These are phyloP conservation scores for Drosophila rellima DNA, from an alignment of 2,888 invertebrate species.

Conservation along the genomic window DNA sequence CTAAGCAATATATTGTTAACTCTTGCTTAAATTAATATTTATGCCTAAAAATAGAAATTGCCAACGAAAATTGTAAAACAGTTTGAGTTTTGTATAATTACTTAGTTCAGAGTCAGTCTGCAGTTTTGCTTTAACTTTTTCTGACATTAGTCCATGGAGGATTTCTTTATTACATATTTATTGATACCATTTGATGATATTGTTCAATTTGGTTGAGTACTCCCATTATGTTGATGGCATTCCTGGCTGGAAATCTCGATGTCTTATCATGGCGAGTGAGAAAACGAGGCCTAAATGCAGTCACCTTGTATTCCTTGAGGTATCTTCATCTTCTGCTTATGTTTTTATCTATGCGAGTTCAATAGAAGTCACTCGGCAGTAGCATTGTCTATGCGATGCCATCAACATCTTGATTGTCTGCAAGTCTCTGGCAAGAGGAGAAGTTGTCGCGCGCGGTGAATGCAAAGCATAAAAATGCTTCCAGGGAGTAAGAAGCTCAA, in stretches of 20 bases:
- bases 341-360: constrained; percentile 27
- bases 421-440: constrained; percentile 20
- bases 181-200: constrained; percentile 2
- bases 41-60: too few relatives aligned
- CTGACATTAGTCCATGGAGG: neutral
- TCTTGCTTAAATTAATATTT: neutral
- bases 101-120: neutral
- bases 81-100: too few relatives aligned
- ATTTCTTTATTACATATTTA: constrained; percentile 9
- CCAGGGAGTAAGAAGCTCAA: constrained; percentile 51
- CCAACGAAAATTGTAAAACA: too few relatives aligned
- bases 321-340: constrained; percentile 4
- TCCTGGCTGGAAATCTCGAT: constrained; percentile 9
- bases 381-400: constrained; percentile 47
- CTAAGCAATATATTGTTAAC: constrained; percentile 3
- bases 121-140: neutral
- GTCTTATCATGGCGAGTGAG: constrained; percentile 1
- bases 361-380: constrained; percentile 35
- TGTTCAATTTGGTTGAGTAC: constrained; percentile 7
- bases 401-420: constrained; percentile 57
- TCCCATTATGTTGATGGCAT: constrained; percentile 2
- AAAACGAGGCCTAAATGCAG: constrained; percentile 24
- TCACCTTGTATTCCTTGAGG: constrained; percentile 21
- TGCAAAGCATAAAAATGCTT: constrained; percentile 49
- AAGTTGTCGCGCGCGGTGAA: constrained; percentile 24